Conservation (phyloP, 64 coral and sea anemone species). For the Stichodactyla mertensii region DNA sequence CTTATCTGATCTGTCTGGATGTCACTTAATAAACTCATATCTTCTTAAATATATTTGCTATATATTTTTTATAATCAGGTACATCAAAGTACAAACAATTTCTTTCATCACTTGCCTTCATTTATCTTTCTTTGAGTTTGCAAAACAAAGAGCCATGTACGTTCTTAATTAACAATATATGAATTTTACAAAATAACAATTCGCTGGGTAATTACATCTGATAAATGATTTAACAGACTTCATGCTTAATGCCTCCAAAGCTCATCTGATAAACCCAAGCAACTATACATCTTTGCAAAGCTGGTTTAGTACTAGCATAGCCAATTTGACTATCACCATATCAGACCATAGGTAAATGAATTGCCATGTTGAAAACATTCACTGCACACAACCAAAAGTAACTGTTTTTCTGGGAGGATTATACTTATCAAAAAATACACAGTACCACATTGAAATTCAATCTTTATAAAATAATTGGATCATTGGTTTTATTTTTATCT, state of each 20-base stretch:
- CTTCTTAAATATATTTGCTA: neutral
- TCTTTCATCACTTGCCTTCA: neutral
- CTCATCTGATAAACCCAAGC: neutral
- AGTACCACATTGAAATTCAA: too few relatives aligned
- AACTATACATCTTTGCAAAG: neutral
- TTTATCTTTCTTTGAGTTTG: neutral
- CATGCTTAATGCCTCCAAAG: neutral
- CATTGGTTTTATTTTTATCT: too few relatives aligned
- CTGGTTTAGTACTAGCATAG: neutral
- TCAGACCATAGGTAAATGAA: neutral
- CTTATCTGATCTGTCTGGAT: neutral
- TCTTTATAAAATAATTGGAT: too few relatives aligned
- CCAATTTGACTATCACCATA: neutral
- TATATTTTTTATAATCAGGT: neutral
- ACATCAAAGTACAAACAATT: neutral
- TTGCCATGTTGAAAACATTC: neutral
- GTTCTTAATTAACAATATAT: neutral
- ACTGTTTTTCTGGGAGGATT: neutral
- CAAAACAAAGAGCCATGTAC: neutral
- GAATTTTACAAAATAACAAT: conserved; percentile 8
- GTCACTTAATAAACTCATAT: neutral
- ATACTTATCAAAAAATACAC: neutral
- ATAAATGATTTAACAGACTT: conserved; percentile 3
- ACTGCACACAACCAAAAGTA: neutral
- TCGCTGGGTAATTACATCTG: neutral